phyloP scores from a whole-genome alignment of 2,113 vertebrate species.

The Amphilophus citrinellus region DNA sequence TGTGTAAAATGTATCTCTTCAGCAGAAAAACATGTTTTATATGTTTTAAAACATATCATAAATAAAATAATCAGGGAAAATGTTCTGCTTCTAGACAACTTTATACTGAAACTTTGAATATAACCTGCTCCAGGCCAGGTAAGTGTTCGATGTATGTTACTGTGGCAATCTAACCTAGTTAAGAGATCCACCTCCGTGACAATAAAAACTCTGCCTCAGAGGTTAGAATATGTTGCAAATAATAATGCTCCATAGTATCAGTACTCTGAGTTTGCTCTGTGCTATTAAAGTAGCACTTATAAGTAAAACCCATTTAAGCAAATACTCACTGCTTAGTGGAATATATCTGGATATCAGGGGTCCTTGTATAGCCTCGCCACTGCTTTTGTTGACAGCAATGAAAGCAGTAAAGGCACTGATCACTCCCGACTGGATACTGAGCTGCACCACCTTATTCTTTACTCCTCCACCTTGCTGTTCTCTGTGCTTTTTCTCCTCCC shows the following conservation, averaged over 20 bases:
- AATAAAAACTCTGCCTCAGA: not conserved
- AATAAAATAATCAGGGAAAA: no score
- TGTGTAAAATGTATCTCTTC: not conserved
- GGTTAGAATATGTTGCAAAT: not conserved
- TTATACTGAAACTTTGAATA: not conserved
- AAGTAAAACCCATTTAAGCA: no score
- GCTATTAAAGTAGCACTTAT: no score
- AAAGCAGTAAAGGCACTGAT: conserved; percentile 85
- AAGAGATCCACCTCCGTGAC: not conserved
- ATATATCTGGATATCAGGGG: conserved; percentile 70
- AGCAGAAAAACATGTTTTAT: no score
- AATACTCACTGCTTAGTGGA: conserved; percentile 55
- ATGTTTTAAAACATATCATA: no score
- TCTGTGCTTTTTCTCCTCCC: conserved; percentile 9
- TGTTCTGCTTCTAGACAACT: not conserved
- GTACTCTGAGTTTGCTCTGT: no score
- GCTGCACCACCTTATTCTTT: conserved; percentile 73
- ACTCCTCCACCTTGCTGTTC: conserved; percentile 13
- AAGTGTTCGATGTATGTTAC: not conserved
- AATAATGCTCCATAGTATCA: not conserved
- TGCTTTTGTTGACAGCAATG: conserved; percentile 78
- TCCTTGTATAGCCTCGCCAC: conserved; percentile 64
- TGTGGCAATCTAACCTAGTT: not conserved
- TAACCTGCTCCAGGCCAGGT: not conserved
- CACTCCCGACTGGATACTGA: conserved; percentile 83